Evolutionary conservation across 2,113 vertebrate species (phyloP), one percentile per base, ranked within the genome.

Genomic region (Cyanocitta stelleri): DNA sequence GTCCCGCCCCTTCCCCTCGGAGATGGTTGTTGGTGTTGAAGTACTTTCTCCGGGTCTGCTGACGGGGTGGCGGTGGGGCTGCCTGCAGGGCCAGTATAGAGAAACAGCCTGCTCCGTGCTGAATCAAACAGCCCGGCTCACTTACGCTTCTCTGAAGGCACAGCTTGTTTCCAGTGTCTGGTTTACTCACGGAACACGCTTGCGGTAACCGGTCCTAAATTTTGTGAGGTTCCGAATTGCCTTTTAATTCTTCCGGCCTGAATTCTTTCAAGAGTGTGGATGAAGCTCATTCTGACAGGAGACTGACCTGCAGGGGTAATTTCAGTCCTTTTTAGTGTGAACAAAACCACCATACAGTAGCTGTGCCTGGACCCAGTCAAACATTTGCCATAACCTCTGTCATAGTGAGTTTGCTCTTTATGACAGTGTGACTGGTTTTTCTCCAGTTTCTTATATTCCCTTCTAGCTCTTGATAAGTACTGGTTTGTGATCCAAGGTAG

Each of bases 21-120:
- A 4, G 19, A 0, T 9, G 29, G 4, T 1, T 1, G 3, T 7
- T 10, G 23, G 12, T 3, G 1, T 12, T 20, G 8, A 17, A 26
- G 0, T 2, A 24, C 6, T 4, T 9, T 20, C 4, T 7, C 1
- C 0, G 26, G 4, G 15, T 2, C 3, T 7, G 8, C 7, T 8
- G 32, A 1, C 23, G 11, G 8, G 19, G 7, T 5, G 16, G 44
- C 0, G 16, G 48, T 2, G 4, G 13, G 11, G 33, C 19, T 39
- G 46, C 0, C 9, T 9, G n/a, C 3, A 2, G 7, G 18, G 41
- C 29, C 1, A 7, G 11, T 0, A 21, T 0, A 2, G 16, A 11
- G 0, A 6, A 2, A 1, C 26, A 3, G 39, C 3, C 5, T 11
- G 35, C 5, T 30, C 7, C 0, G 4, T 15, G 26, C n/a, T 21